Evolutionary conservation across 2,888 invertebrate genomes (phyloP).

Genomic region (Tetranychus piercei): DNA sequence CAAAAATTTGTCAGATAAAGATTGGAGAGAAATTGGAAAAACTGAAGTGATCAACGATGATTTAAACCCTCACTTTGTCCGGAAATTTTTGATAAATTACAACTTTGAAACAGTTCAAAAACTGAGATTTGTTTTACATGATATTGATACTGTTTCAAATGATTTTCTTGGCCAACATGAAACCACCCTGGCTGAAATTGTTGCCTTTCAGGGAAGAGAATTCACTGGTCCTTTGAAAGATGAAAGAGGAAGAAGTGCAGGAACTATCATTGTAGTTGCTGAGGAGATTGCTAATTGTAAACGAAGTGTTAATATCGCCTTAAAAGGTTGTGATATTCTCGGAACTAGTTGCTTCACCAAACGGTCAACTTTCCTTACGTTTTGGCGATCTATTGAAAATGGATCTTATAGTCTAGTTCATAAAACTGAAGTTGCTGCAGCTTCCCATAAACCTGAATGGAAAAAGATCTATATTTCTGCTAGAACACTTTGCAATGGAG

Average conservation of each 20-base stretch:
- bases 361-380: constrained; percentile 12
- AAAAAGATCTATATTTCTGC: constrained; percentile 35
- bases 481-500: constrained; percentile 38
- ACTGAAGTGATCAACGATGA: constrained; percentile 37
- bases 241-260: constrained; percentile 10
- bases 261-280: constrained; percentile 29
- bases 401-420: constrained; percentile 36
- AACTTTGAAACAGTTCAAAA: constrained; percentile 42
- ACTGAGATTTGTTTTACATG: constrained; percentile 37
- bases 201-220: constrained; percentile 29
- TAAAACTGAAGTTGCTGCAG: constrained; percentile 39
- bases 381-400: constrained; percentile 34
- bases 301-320: constrained; percentile 19
- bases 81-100: constrained; percentile 39
- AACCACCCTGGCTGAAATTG: constrained; percentile 40
- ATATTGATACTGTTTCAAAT: constrained; percentile 27
- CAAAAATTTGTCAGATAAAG: constrained; percentile 31
- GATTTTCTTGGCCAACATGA: constrained; percentile 40
- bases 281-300: constrained; percentile 28
- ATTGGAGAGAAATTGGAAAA: constrained; percentile 33
- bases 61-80: constrained; percentile 39
- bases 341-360: constrained; percentile 12
- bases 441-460: constrained; percentile 41
- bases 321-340: constrained; percentile 11
- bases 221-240: constrained; percentile 24